phyloP scores from a whole-genome alignment of 2,888 invertebrate genomes.

The Siphlonurus alternatus region DNA sequence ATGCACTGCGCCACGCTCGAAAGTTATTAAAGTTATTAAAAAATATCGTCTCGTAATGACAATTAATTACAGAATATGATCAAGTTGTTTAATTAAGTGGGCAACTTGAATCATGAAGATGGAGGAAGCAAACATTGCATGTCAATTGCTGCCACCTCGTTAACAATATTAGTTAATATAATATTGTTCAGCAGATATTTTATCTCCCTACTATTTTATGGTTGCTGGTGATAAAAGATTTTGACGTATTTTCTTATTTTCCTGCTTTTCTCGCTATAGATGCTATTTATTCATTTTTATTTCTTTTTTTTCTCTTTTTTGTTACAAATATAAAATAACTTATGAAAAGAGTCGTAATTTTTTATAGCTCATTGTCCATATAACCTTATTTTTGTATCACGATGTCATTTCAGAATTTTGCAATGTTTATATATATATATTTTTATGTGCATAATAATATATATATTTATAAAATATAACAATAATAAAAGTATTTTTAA shows the following conservation, averaged over 20 bases:
- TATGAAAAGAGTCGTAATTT: background rate
- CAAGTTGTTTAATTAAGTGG: too few species aligned
- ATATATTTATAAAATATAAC: background rate
- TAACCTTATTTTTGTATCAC: background rate
- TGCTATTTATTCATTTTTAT: background rate
- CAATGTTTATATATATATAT: background rate
- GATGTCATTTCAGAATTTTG: background rate
- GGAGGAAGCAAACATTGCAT: too few species aligned
- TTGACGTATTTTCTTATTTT: background rate
- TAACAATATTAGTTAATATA: too few species aligned
- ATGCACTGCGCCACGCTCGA: too few species aligned
- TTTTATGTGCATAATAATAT: background rate
- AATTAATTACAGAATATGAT: too few species aligned
- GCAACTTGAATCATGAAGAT: too few species aligned
- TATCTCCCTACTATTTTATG: background rate
- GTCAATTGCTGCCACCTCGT: too few species aligned
- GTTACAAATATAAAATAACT: background rate
- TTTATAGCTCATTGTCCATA: background rate
- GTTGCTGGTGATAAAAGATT: background rate
- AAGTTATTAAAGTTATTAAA: too few species aligned
- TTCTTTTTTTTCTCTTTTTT: background rate
- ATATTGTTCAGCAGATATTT: too few species aligned
- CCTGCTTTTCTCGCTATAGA: background rate
- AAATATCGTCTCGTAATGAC: too few species aligned
- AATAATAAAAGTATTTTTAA: too few species aligned